Percentiles rank a stretch among this genome's conserved stretches.
phyloP scores from a whole-genome alignment of 2,113 vertebrate species.

The Ibidorhyncha struthersii region DNA sequence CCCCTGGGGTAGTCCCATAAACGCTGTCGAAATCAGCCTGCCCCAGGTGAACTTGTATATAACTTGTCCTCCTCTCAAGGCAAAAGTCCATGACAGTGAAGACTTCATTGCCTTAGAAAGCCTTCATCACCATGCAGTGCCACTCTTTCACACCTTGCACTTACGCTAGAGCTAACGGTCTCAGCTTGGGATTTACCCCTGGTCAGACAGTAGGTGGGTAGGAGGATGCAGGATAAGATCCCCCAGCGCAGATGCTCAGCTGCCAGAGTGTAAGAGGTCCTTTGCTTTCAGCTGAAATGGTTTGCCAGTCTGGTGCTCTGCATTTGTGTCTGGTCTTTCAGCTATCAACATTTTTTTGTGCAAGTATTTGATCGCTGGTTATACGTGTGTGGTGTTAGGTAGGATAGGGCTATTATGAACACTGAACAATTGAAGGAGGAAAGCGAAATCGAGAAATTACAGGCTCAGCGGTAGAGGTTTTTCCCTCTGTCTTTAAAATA shows the following conservation, averaged over 20 bases:
- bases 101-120: not conserved
- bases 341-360: not conserved
- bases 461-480: not conserved
- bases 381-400: not conserved
- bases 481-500: not conserved
- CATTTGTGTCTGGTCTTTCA: not conserved
- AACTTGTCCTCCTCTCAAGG: not conserved
- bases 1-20: not conserved
- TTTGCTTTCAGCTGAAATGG: not conserved
- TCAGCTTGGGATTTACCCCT: not conserved
- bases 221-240: not conserved
- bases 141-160: not conserved
- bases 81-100: not conserved
- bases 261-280: not conserved
- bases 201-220: not conserved
- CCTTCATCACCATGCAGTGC: accelerated
- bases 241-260: not conserved
- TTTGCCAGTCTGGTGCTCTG: not conserved
- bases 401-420: not conserved
- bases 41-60: not conserved
- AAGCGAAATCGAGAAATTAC: not conserved
- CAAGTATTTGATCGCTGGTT: not conserved
- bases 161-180: not conserved
- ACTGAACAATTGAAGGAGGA: not conserved
- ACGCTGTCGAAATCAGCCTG: not conserved